These are phyloP conservation scores for Eupithecia abbreviata DNA, from an alignment of 2,888 invertebrate species.

Conservation along the genomic window DNA sequence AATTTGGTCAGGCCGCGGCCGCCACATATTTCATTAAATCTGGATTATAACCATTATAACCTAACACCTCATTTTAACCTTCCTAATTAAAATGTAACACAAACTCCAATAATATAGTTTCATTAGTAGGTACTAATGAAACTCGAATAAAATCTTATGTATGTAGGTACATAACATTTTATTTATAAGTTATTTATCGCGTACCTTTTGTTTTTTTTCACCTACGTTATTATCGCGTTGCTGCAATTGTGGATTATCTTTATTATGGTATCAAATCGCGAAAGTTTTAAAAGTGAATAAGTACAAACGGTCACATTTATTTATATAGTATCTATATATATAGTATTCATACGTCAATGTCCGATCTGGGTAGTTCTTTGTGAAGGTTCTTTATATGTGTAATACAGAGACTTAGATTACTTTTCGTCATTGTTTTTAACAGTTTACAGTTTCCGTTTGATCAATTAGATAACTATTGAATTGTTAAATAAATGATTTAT, in stretches of 20 bases:
- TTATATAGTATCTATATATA: neutral
- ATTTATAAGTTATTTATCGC: too few species aligned
- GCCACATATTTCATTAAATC: neutral
- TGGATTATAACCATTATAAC: neutral
- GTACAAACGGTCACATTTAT: conserved; percentile 19
- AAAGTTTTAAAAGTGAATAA: conserved; percentile 1
- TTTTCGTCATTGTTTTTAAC: neutral
- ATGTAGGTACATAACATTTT: too few species aligned
- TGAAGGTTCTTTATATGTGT: neutral
- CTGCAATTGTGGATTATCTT: too few species aligned
- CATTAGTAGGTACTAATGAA: conserved; percentile 12
- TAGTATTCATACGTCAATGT: conserved; percentile 18
- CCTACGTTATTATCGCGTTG: too few species aligned
- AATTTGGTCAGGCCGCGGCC: neutral
- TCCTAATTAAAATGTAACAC: conserved; percentile 29
- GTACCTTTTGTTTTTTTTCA: too few species aligned
- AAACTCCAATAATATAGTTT: conserved; percentile 24
- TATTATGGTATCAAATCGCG: too few species aligned
- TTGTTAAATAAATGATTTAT: conserved; percentile 27
- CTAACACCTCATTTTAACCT: neutral
- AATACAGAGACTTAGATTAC: neutral
- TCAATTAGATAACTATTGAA: neutral
- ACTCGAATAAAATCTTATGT: too few species aligned
- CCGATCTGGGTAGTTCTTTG: conserved; percentile 19
- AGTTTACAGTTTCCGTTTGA: neutral